Percentiles rank a stretch among this genome's conserved stretches.
Conservation (phyloP, 2,888 invertebrate genomes). For the Xestia rhomboidea region DNA sequence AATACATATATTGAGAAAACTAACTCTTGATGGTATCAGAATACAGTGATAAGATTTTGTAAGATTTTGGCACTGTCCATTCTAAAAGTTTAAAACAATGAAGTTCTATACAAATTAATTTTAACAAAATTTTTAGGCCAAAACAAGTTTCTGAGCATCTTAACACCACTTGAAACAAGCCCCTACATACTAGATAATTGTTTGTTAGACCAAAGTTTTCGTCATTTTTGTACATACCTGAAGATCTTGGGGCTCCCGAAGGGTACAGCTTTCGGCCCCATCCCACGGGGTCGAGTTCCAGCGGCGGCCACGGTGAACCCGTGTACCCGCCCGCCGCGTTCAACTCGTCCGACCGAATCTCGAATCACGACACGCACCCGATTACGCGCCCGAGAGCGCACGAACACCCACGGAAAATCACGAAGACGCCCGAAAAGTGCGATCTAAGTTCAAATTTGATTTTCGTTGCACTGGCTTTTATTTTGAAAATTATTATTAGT, state of each 20-base stretch:
- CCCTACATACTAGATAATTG: background rate
- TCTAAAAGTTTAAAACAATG: background rate
- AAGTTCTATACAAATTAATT: background rate
- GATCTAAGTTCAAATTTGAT: conserved; percentile 66
- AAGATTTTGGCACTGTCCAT: background rate
- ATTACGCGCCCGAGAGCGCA: conserved; percentile 83
- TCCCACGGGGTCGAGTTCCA: conserved; percentile 94
- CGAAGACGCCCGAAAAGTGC: conserved; percentile 73
- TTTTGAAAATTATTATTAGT: background rate
- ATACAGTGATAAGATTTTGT: background rate
- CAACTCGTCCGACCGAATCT: conserved; percentile 95
- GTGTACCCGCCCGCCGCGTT: conserved; percentile 94
- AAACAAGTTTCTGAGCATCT: background rate
- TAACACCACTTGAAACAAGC: background rate
- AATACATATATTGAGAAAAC: background rate
- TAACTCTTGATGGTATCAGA: background rate
- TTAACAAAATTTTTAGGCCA: background rate
- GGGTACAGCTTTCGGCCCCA: conserved; percentile 96
- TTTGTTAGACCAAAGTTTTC: conserved; percentile 22
- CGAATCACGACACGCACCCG: conserved; percentile 86
- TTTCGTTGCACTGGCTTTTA: conserved; percentile 47
- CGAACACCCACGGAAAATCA: conserved; percentile 80
- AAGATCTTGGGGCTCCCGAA: conserved; percentile 92
- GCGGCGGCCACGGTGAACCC: conserved; percentile 95
- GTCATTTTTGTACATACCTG: conserved; percentile 81